Evolutionary conservation across 2,797 vertebrate species (phyloP), one percentile per base, ranked within the genome.

Genomic region (Darevskia nairensis): DNA sequence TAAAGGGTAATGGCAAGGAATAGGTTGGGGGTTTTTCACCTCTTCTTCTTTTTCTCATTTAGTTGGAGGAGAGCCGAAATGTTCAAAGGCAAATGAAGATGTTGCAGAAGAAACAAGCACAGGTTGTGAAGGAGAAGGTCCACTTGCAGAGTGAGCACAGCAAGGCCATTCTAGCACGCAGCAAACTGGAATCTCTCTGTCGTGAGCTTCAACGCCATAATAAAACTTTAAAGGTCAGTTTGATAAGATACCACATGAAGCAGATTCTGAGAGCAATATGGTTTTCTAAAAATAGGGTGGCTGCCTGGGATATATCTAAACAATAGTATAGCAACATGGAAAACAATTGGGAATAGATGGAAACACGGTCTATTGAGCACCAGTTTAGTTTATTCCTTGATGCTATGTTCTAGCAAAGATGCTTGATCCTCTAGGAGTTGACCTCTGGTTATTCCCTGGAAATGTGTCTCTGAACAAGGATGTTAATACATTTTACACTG

Each of bases 171-270:
- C 96, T 99, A 94, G 98, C 99, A 44, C 98, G 99, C 84, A 99
- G 98, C 96, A 99, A 99, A 95, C 97, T 99, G 94, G 99, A 99
- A 96, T 99, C 98, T 87, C 98, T 99, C 29, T 99, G 99, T 91
- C 96, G 99, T 88, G 99, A 99, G 95, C 98, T 99, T 93, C 99
- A 99, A 95, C 98, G 98, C 69, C 99, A 99, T 95, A 99, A 99
- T 96, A 99, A 99, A 95, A 99, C 98, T 0, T 97, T 99, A 94
- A 99, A 99, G 98, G 99, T 99, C 92, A 87, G 94, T 95, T 89
- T 85, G 15, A 39, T 10, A 35, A 3, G 13, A 11, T 72, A 27
- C 10, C 87, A 64, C 0, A 84, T 74, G 35, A 44, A 84, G 1
- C 64, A 39, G 84, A 23, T 23, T 6, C n/a, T 75, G 19, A 76